Evolutionary conservation across 2,113 vertebrate genomes (phyloP).

Genomic region (Petaurus breviceps): DNA sequence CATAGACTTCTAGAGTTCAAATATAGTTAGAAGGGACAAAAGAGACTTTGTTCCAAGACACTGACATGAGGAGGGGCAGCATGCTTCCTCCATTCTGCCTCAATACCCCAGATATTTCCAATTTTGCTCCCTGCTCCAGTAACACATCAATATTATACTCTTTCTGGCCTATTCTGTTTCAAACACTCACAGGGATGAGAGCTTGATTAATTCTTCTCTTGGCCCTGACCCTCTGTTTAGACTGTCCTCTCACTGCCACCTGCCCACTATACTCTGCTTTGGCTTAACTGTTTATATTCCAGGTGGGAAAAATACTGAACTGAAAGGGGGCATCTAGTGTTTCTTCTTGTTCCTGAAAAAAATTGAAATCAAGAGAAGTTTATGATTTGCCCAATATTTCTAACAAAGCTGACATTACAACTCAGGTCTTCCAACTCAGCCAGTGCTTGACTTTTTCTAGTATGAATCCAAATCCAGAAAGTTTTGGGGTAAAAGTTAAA

Average conservation of each 20-base stretch:
- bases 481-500: neutral
- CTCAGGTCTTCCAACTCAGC: neutral
- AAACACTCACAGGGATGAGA: neutral
- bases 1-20: neutral
- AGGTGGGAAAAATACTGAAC: neutral
- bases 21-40: neutral
- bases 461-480: neutral
- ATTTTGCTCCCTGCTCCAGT: neutral
- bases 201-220: neutral
- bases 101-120: neutral
- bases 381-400: neutral
- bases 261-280: neutral
- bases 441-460: neutral
- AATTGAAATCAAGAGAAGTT: neutral
- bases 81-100: neutral
- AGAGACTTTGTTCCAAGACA: neutral
- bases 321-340: neutral
- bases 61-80: neutral
- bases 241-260: neutral
- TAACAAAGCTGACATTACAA: neutral
- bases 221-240: neutral
- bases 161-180: neutral
- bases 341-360: neutral
- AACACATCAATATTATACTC: neutral
- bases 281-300: neutral